A percentile compares a stretch with the other conserved stretches of the same genome.
phyloP scores from a whole-genome alignment of 2,797 vertebrate species.

The Glyptemys insculpta region DNA sequence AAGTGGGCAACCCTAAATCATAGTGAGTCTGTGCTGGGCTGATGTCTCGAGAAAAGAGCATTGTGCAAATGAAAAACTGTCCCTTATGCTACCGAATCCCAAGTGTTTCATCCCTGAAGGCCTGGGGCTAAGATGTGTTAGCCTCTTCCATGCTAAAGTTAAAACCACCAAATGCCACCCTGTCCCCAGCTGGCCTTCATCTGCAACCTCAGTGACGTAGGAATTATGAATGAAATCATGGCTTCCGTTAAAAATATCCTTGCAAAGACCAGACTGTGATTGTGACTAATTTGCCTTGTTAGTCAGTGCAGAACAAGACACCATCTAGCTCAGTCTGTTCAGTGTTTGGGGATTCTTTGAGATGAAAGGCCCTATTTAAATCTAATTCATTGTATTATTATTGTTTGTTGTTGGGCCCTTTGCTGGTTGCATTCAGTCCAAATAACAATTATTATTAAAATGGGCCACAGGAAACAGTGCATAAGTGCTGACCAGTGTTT shows the following conservation, averaged over 20 bases:
- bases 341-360: not conserved
- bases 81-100: not conserved
- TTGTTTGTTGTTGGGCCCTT: not conserved
- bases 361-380: not conserved
- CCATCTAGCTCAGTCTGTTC: accelerated
- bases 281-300: not conserved
- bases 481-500: accelerated
- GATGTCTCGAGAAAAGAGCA: not conserved
- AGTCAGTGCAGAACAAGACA: accelerated
- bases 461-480: not conserved
- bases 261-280: accelerated
- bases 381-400: not conserved
- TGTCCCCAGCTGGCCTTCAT: constrained; percentile 74
- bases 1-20: not conserved
- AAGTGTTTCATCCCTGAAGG: not conserved
- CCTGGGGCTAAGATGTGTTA: not conserved
- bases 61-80: not conserved
- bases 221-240: constrained; percentile 9
- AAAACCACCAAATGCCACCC: not conserved
- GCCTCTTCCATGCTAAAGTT: constrained; percentile 63
- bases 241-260: constrained; percentile 48
- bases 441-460: constrained; percentile 36
- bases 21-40: accelerated
- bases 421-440: not conserved
- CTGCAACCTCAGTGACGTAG: constrained; percentile 41